Evolutionary conservation across 2,113 vertebrate species (phyloP).

Genomic region (Pollachius pollachius): DNA sequence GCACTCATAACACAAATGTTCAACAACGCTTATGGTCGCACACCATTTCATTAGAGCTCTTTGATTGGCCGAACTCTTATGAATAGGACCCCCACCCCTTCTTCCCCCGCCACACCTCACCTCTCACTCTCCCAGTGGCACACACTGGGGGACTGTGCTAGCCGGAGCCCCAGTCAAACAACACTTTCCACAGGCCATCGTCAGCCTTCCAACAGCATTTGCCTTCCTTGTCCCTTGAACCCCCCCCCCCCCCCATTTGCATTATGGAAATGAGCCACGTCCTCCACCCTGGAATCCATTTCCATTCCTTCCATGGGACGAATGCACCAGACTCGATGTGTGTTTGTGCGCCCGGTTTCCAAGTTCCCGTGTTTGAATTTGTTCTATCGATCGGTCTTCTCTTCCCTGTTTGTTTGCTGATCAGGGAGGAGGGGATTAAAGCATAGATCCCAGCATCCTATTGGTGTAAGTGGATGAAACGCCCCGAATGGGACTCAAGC

Average conservation of each 20-base stretch:
- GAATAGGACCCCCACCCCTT: constrained; percentile 54
- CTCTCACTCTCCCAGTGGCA: constrained; percentile 37
- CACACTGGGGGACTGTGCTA: constrained; percentile 65
- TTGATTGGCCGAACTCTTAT: constrained; percentile 41
- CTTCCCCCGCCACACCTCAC: constrained; percentile 9
- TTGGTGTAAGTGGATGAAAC: no score
- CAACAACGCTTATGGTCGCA: constrained; percentile 11
- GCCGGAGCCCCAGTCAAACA: constrained; percentile 53
- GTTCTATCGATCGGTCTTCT: no score
- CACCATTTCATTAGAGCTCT: constrained; percentile 43
- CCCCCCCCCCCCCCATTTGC: constrained; percentile 69
- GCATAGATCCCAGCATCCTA: no score
- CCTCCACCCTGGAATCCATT: constrained; percentile 31
- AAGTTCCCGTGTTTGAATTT: no score
- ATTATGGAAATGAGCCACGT: constrained; percentile 72
- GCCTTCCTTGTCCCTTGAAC: constrained; percentile 46
- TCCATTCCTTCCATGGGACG: constrained; percentile 31
- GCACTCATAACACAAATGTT: neutral
- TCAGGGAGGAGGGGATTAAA: no score
- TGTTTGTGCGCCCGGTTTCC: no score
- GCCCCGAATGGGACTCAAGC: no score
- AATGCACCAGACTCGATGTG: neutral
- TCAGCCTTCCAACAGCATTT: constrained; percentile 58
- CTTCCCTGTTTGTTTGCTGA: no score
- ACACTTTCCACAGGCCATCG: constrained; percentile 69